A percentile compares a stretch with the other conserved stretches of the same genome.
phyloP scores from a whole-genome alignment of 2,113 vertebrate genomes.

The Smithornis capensis region DNA sequence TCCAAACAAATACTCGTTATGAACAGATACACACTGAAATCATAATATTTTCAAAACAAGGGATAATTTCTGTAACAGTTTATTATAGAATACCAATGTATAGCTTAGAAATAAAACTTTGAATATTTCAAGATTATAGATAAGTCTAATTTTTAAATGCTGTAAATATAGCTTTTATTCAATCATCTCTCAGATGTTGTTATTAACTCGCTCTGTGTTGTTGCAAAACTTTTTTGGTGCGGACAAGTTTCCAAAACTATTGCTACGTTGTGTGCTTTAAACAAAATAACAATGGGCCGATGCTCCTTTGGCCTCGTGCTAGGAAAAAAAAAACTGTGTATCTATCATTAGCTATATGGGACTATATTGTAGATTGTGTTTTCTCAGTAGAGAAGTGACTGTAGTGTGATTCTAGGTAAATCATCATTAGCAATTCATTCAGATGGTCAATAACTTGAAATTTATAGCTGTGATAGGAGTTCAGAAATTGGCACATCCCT shows the following conservation, averaged over 20 bases:
- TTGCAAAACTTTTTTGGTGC: constrained; percentile 86
- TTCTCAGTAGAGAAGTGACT: constrained; percentile 90
- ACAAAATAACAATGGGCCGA: constrained; percentile 78
- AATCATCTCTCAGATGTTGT: constrained; percentile 84
- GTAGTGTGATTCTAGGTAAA: constrained; percentile 88
- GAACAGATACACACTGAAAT: constrained; percentile 85
- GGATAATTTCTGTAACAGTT: constrained; percentile 95
- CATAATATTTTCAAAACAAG: constrained; percentile 94
- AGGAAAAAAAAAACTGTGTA: constrained; percentile 85
- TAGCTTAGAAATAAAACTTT: constrained; percentile 96
- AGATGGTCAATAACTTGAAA: constrained; percentile 87
- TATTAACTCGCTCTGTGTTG: constrained; percentile 89
- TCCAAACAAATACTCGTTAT: constrained; percentile 84
- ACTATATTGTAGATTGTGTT: constrained; percentile 89
- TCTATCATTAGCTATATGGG: constrained; percentile 91
- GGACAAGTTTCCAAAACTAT: constrained; percentile 86
- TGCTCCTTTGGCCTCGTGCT: constrained; percentile 73
- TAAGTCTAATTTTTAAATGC: constrained; percentile 90
- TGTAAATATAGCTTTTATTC: constrained; percentile 95
- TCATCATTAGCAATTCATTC: constrained; percentile 88
- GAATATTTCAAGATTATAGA: constrained; percentile 92
- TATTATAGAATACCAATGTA: constrained; percentile 96
- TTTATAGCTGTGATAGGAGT: constrained; percentile 84
- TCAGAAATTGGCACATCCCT: constrained; percentile 84
- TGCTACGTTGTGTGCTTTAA: constrained; percentile 88